phyloP scores from a whole-genome alignment of 1,140 invertebrate genomes.

The Heterodera schachtii region DNA sequence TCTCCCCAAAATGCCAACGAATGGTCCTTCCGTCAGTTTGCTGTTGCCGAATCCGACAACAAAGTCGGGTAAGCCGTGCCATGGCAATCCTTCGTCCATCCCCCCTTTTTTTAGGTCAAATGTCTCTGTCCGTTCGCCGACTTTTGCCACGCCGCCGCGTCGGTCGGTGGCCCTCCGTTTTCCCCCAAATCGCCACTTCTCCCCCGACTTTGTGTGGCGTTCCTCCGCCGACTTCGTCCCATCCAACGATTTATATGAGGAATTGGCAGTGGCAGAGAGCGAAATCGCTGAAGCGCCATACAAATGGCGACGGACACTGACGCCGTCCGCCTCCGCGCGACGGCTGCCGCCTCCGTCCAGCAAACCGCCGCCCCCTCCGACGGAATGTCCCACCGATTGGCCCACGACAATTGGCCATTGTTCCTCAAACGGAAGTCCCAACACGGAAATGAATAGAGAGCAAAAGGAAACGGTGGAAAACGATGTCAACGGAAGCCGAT shows the following conservation, averaged over 20 bases:
- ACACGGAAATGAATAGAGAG: neutral
- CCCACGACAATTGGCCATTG: neutral
- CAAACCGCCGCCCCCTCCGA: slow-evolving; percentile 8
- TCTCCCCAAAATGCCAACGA: neutral
- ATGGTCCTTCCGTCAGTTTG: neutral
- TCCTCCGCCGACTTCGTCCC: neutral
- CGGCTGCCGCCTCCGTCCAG: neutral
- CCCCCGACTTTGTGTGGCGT: neutral
- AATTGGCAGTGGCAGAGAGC: neutral
- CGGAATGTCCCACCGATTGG: neutral
- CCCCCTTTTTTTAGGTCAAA: neutral
- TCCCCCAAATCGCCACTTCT: neutral
- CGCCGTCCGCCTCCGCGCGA: neutral
- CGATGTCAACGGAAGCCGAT: neutral
- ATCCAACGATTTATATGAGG: slow-evolving; percentile 1
- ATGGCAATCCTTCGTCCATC: neutral
- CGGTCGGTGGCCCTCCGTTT: neutral
- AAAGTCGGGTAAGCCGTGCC: neutral
- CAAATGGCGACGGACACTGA: neutral
- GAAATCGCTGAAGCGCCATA: slow-evolving; percentile 2
- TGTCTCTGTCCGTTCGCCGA: neutral
- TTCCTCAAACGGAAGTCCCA: neutral
- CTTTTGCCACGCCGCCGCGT: neutral
- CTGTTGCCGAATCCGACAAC: neutral
- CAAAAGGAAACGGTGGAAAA: neutral